A percentile compares a stretch with the other conserved stretches of the same genome.
phyloP scores from a whole-genome alignment of 2,888 invertebrate genomes.

The Orthosia gothica region DNA sequence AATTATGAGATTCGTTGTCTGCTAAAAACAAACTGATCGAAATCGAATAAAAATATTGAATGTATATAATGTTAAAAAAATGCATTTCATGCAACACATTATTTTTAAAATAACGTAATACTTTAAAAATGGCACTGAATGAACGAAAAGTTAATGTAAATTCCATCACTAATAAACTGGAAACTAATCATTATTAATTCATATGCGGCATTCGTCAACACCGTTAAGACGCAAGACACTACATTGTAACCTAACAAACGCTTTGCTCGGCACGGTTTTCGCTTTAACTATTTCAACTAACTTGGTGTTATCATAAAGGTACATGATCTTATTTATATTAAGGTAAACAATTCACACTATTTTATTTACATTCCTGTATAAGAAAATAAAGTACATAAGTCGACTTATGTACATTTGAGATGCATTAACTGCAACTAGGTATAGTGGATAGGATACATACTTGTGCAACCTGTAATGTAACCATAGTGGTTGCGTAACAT shows the following conservation, averaged over 20 bases:
- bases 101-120: constrained; percentile 90
- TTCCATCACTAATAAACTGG: constrained; percentile 78
- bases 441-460: constrained; percentile 42
- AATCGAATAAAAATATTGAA: constrained; percentile 74
- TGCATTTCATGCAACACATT: constrained; percentile 90
- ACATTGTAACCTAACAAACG: constrained; percentile 62
- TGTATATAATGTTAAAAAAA: constrained; percentile 79
- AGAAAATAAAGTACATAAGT: constrained; percentile 38
- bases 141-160: constrained; percentile 84
- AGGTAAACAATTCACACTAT: constrained; percentile 62
- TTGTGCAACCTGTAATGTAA: constrained; percentile 53
- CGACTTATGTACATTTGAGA: constrained; percentile 59
- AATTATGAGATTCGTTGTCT: constrained; percentile 88
- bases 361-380: constrained; percentile 60
- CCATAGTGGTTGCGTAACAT: constrained; percentile 13
- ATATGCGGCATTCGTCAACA: constrained; percentile 78
- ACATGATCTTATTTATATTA: constrained; percentile 53
- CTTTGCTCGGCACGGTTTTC: constrained; percentile 61
- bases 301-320: constrained; percentile 47
- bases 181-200: constrained; percentile 76
- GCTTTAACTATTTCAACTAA: constrained; percentile 55
- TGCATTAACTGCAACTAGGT: constrained; percentile 47
- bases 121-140: constrained; percentile 90
- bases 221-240: constrained; percentile 84
- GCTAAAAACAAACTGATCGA: constrained; percentile 71